A percentile compares a stretch with the other conserved stretches of the same genome.
These are phyloP conservation scores for Gallinago stenura DNA, from an alignment of 2,797 vertebrate genomes.

Conservation along the genomic window DNA sequence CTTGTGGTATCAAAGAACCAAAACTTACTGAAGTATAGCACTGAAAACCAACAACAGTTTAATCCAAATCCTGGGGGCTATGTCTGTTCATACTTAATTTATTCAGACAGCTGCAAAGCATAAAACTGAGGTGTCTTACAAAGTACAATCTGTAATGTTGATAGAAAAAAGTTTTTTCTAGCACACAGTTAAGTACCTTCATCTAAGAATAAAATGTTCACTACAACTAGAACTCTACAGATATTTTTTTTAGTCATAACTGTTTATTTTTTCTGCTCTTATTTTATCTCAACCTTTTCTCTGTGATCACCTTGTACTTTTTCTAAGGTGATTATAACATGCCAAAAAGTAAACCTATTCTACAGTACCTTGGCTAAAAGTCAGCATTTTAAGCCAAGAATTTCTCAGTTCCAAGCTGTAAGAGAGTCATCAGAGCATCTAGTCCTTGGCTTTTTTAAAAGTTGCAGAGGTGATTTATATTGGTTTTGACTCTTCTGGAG, in stretches of 20 bases:
- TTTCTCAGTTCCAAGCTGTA: slow-evolving; percentile 37
- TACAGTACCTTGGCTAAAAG: slow-evolving; percentile 47
- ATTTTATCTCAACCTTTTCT: slow-evolving; percentile 12
- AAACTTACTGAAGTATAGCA: background rate
- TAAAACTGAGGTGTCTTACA: background rate
- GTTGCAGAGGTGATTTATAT: slow-evolving; percentile 38
- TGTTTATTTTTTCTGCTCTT: background rate
- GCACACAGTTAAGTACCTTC: background rate
- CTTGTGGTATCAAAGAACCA: background rate
- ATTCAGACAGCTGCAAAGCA: background rate
- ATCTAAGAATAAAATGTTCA: background rate
- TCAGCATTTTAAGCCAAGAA: slow-evolving; percentile 57
- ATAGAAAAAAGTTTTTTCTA: background rate
- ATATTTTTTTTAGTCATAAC: background rate
- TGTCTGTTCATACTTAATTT: background rate
- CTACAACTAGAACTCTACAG: background rate
- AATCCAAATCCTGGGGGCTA: background rate
- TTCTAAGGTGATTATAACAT: background rate
- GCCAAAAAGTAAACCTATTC: slow-evolving; percentile 44
- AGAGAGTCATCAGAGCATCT: slow-evolving; percentile 48
- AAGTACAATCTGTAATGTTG: background rate
- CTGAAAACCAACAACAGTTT: background rate
- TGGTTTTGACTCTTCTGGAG: background rate
- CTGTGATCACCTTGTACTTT: slow-evolving; percentile 34
- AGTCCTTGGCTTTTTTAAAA: slow-evolving; percentile 44